Evolutionary conservation across 2,113 vertebrate species (phyloP).

Genomic region (Rhinichthys klamathensis): DNA sequence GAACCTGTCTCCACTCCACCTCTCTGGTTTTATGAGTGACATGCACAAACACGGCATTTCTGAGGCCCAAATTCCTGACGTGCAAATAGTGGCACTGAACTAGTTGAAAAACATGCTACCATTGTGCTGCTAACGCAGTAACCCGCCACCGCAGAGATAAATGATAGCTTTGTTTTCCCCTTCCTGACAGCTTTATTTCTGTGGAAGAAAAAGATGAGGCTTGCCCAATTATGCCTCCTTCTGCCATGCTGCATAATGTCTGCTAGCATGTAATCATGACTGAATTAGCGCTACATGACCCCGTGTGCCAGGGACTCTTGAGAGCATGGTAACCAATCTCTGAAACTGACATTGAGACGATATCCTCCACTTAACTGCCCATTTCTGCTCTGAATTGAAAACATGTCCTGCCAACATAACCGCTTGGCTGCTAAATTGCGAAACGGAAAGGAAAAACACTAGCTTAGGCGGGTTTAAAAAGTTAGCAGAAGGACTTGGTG

Average conservation of each 20-base stretch:
- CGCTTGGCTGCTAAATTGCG: slow-evolving; percentile 35
- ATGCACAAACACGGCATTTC: slow-evolving; percentile 73
- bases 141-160: slow-evolving; percentile 31
- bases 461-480: slow-evolving; percentile 1
- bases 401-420: slow-evolving; percentile 26
- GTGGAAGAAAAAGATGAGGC: slow-evolving; percentile 7
- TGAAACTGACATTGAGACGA: slow-evolving; percentile 55
- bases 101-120: slow-evolving; percentile 39
- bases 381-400: slow-evolving; percentile 46
- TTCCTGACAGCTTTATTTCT: slow-evolving; percentile 38
- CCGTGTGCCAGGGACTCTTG: slow-evolving; percentile 9
- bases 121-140: slow-evolving; percentile 36
- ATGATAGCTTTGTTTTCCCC: slow-evolving; percentile 38
- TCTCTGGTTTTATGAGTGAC: slow-evolving; percentile 70
- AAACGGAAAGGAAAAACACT: slow-evolving; percentile 23
- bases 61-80: slow-evolving; percentile 61
- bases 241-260: slow-evolving; percentile 31
- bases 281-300: slow-evolving; percentile 33
- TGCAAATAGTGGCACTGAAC: slow-evolving; percentile 48
- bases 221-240: slow-evolving; percentile 36
- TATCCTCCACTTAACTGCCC: slow-evolving; percentile 42
- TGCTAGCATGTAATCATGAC: slow-evolving; percentile 32
- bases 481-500: slow-evolving; percentile 5
- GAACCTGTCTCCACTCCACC: slow-evolving; percentile 67
- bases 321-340: slow-evolving; percentile 53